A percentile compares a stretch with the other conserved stretches of the same genome.
Conservation (phyloP, 2,888 invertebrate species). For the Petrolisthes manimaculis region DNA sequence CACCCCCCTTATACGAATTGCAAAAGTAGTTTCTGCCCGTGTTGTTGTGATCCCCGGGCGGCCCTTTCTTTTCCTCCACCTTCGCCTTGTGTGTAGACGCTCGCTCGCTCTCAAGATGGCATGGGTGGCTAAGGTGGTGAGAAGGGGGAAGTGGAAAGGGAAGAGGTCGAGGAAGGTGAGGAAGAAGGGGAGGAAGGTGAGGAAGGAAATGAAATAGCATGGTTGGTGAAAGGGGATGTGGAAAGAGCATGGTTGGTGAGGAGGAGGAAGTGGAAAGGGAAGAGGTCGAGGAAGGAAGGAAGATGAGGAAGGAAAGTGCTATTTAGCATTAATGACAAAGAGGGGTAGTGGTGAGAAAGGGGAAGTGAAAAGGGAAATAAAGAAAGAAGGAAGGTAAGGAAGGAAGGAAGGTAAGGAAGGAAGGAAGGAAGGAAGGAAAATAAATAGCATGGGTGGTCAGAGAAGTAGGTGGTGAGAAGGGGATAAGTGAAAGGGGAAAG, state of each 20-base stretch:
- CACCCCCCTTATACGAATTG: slow-evolving; percentile 1
- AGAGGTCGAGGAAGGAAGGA: background rate
- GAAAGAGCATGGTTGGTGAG: background rate
- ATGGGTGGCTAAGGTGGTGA: background rate
- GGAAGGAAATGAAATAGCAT: background rate
- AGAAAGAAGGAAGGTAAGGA: background rate
- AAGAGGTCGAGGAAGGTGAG: background rate
- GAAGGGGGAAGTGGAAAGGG: background rate
- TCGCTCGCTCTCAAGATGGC: no score
- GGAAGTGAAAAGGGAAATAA: background rate
- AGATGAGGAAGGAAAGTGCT: background rate
- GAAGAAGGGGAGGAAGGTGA: background rate
- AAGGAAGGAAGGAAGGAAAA: background rate
- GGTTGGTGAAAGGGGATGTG: background rate
- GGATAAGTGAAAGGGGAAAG: background rate
- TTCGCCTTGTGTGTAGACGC: background rate
- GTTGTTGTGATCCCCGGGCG: background rate
- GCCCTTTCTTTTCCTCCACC: background rate
- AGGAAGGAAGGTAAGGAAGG: background rate
- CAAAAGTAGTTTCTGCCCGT: background rate
- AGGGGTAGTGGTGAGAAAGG: background rate
- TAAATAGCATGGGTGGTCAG: background rate
- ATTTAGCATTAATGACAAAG: background rate
- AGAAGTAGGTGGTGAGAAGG: background rate
- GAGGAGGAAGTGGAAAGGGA: background rate